These are phyloP conservation scores for Pteronura brasiliensis DNA, from an alignment of 2,113 vertebrate species.

Conservation along the genomic window DNA sequence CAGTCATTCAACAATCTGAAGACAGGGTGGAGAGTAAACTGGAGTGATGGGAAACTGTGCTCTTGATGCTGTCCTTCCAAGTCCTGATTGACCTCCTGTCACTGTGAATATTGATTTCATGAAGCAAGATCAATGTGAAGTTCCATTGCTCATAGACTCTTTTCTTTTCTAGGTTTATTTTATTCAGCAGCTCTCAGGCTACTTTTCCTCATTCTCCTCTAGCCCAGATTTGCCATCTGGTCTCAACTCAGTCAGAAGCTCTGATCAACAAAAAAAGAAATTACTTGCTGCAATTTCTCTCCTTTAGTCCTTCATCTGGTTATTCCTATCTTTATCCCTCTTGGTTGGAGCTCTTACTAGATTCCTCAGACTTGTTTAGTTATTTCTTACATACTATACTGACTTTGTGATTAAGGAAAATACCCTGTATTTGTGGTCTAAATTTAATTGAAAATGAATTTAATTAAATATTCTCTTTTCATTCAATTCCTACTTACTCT, in stretches of 20 bases:
- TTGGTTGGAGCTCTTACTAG: not conserved
- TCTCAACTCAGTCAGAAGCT: not conserved
- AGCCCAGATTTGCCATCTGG: not conserved
- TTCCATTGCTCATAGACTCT: not conserved
- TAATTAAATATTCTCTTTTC: not conserved
- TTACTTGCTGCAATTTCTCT: not conserved
- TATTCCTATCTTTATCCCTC: not conserved
- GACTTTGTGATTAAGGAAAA: not conserved
- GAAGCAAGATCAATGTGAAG: not conserved
- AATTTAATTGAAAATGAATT: not conserved
- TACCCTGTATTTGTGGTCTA: not conserved
- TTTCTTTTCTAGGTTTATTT: not conserved
- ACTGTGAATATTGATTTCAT: not conserved
- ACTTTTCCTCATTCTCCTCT: not conserved
- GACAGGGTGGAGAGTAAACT: accelerated
- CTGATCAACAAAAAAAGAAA: not conserved
- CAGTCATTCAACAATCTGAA: not conserved
- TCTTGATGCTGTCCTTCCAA: too few species aligned
- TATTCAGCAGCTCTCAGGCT: not conserved
- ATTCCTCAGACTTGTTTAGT: not conserved
- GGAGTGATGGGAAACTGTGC: not conserved
- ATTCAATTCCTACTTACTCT: not conserved
- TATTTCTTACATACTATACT: not conserved
- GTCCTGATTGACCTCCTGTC: not conserved
- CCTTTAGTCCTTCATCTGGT: not conserved